Conservation (phyloP, 1,140 invertebrate species). For the Cryptotermes secundus region DNA sequence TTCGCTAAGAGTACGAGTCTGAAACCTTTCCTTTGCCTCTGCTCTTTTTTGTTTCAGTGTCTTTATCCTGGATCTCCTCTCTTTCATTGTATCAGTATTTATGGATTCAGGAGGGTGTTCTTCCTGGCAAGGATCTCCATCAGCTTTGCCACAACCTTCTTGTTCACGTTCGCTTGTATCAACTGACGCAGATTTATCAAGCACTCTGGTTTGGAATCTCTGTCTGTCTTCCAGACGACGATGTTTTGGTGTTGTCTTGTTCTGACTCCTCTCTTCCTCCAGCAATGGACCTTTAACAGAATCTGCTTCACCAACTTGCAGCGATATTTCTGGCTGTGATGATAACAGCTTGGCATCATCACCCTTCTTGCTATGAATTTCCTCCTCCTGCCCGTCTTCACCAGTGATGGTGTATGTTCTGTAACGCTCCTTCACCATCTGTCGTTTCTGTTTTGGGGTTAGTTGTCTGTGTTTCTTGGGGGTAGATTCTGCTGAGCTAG, state of each 20-base stretch:
- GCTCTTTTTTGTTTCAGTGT: conserved; percentile 37
- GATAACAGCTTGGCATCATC: conserved; percentile 38
- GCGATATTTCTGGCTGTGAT: neutral
- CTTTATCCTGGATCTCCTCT: conserved; percentile 1
- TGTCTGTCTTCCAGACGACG: conserved; percentile 63
- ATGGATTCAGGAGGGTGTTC: neutral
- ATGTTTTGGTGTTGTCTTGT: conserved; percentile 65
- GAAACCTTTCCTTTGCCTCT: conserved; percentile 59
- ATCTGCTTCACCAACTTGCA: neutral
- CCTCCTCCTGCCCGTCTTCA: conserved; percentile 49
- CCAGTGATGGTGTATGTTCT: conserved; percentile 75
- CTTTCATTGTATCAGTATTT: neutral
- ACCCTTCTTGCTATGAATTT: neutral
- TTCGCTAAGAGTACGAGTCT: conserved; percentile 61
- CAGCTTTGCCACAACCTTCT: neutral
- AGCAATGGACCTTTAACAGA: neutral
- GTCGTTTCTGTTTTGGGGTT: conserved; percentile 69
- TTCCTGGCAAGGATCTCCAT: neutral
- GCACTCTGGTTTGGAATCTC: conserved; percentile 68
- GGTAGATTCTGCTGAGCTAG: conserved; percentile 69
- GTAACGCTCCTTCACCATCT: conserved; percentile 70
- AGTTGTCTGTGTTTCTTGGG: conserved; percentile 54
- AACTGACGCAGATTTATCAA: conserved; percentile 44
- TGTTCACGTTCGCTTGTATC: conserved; percentile 27
- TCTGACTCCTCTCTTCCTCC: conserved; percentile 21